Percentiles rank a stretch among this genome's conserved stretches.
These are phyloP conservation scores for Incurvaria masculella DNA, from an alignment of 2,888 invertebrate genomes.

Conservation along the genomic window DNA sequence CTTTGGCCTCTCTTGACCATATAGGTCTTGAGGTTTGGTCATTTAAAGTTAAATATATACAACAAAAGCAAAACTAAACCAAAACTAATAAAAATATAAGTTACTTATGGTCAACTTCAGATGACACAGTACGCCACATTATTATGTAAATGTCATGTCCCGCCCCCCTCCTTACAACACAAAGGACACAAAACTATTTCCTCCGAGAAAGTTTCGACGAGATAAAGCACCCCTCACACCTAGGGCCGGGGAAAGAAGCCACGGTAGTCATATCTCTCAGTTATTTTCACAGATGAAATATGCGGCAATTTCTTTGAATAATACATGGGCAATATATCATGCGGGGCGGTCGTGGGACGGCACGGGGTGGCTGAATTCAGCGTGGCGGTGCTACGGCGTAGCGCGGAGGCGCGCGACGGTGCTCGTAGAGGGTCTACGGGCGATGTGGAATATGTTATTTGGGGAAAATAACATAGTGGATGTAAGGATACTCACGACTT, in stretches of 20 bases:
- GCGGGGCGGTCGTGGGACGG: conserved; percentile 22
- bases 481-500: neutral
- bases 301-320: conserved; percentile 62
- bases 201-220: neutral
- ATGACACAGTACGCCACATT: no score
- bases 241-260: neutral
- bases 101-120: no score
- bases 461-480: neutral
- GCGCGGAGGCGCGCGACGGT: conserved; percentile 4
- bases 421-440: no score
- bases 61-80: no score
- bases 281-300: conserved; percentile 59
- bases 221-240: neutral
- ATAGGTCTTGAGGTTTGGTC: no score
- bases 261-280: conserved; percentile 22
- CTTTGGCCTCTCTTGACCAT: no score
- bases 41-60: no score
- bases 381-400: conserved; percentile 22
- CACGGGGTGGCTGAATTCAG: conserved; percentile 16
- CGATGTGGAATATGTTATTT: no score
- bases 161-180: neutral
- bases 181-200: neutral
- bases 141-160: neutral
- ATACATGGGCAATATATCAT: conserved; percentile 60
- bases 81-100: no score